Conservation (phyloP, 1,140 invertebrate genomes). For the Babylonia areolata region DNA sequence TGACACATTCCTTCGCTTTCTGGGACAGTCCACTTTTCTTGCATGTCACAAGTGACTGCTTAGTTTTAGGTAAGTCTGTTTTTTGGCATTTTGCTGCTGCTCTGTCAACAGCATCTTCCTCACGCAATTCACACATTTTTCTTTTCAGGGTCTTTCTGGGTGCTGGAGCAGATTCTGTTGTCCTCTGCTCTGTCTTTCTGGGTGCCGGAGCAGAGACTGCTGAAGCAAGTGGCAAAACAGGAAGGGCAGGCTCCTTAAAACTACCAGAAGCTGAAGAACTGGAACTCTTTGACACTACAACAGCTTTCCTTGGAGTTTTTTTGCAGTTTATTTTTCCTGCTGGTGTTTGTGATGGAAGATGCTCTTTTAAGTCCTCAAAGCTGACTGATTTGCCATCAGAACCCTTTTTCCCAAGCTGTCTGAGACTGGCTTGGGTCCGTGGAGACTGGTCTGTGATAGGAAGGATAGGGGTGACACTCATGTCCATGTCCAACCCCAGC, state of each 20-base stretch:
- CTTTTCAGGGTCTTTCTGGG: not conserved
- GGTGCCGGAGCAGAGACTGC: not conserved
- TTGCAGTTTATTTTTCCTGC: not conserved
- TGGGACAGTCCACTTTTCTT: not conserved
- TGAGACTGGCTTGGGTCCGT: not conserved
- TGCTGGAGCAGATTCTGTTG: too few relatives aligned
- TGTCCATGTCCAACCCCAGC: not conserved
- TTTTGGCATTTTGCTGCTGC: not conserved
- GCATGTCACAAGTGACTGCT: not conserved
- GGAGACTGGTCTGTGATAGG: not conserved
- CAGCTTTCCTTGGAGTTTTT: not conserved
- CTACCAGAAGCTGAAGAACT: not conserved
- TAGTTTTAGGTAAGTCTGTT: not conserved
- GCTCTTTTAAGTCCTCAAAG: not conserved
- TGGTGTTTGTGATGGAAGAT: not conserved
- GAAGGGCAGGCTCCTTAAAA: not conserved
- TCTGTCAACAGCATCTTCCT: too few relatives aligned
- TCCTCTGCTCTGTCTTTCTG: not conserved
- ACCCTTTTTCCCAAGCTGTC: not conserved
- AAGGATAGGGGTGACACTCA: constrained; percentile 15
- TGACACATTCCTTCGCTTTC: not conserved
- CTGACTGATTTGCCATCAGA: not conserved
- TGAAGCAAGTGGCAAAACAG: too few relatives aligned
- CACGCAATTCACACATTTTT: not conserved
- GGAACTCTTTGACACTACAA: not conserved